Base-by-base conservation (phyloP, 2,888 invertebrate genomes). In the Capitulum mitella region DNA sequence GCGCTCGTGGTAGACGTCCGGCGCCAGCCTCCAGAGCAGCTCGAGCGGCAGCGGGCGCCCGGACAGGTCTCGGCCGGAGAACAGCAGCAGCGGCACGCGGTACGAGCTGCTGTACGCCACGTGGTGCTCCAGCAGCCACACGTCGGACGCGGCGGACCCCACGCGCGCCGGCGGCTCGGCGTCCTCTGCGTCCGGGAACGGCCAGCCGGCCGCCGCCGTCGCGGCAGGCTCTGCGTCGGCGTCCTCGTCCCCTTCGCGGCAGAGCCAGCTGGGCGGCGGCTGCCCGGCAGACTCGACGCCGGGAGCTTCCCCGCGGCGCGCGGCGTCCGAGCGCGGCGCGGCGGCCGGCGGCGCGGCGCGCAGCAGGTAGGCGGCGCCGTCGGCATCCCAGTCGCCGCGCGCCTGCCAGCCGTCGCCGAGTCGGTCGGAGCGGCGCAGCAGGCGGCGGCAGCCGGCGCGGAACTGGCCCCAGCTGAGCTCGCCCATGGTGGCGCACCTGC, bases 1-100 rank as follows among this genome's bases (percentile, higher is more conserved):
- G 43, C 79, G 80, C 34, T 78, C 78, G 26, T 75, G 64, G 70
- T 79, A 37, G 26, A 26, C 37, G 22, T 16, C 70, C 10, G 70
- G 70, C 40, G 22, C 70, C 70, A 70, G 70, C 37, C 40, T 26
- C 40, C 70, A 40, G 19, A 70, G 16, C 37, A 40, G 70, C 70
- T 70, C 37, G 2, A 26, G 40, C 10, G 37, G 2, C 26, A 70
- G 70, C 26, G 70, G 70, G 26, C 70, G 37, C 0, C 70, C 70
- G 5, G 70, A 37, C 70, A 26, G 70, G 10, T 70, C 70, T 1
- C 70, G 70, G 10, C 70, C 70, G 22, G 26, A 26, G 26, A 70
- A 2, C 8, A 40, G 29, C 70, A 70, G 70, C 37, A 70, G 26
- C 70, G 70, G 70, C 70, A 70, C 70, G 10, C 26, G 22, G 40